Conservation (phyloP, 2,888 invertebrate genomes). For the Venusia cambrica region DNA sequence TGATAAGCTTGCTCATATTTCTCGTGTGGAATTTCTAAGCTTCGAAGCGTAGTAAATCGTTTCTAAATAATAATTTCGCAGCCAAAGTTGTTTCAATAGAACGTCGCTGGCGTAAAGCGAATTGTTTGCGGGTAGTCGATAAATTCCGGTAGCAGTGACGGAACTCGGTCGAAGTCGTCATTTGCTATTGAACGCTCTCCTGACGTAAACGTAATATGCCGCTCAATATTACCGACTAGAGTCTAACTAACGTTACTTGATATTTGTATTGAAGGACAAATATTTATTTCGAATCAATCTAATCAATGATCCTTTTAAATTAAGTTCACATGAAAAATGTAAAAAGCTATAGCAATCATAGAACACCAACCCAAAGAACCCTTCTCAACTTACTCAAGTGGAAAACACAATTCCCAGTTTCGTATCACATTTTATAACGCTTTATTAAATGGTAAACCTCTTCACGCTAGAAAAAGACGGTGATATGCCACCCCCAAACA, state of each 20-base stretch:
- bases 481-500: slow-evolving; percentile 56
- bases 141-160: slow-evolving; percentile 55
- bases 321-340: too few relatives aligned
- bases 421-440: slow-evolving; percentile 40
- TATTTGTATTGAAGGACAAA: slow-evolving; percentile 3
- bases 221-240: slow-evolving; percentile 29
- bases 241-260: slow-evolving; percentile 1
- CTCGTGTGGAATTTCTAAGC: slow-evolving; percentile 18
- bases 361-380: slow-evolving; percentile 30
- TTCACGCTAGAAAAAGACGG: slow-evolving; percentile 69
- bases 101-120: slow-evolving; percentile 37
- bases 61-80: slow-evolving; percentile 37
- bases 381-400: slow-evolving; percentile 22
- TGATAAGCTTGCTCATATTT: slow-evolving; percentile 28
- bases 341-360: slow-evolving; percentile 13
- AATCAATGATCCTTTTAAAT: too few relatives aligned
- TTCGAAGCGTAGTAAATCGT: slow-evolving; percentile 30
- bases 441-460: slow-evolving; percentile 52
- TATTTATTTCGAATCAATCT: too few relatives aligned
- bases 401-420: slow-evolving; percentile 27
- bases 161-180: slow-evolving; percentile 49
- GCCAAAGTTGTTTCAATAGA: slow-evolving; percentile 41
- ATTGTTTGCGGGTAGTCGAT: slow-evolving; percentile 60
- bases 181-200: slow-evolving; percentile 44
- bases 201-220: slow-evolving; percentile 34